These are phyloP conservation scores for Halictus quadricinctus DNA, from an alignment of 2,888 invertebrate species.

Conservation along the genomic window DNA sequence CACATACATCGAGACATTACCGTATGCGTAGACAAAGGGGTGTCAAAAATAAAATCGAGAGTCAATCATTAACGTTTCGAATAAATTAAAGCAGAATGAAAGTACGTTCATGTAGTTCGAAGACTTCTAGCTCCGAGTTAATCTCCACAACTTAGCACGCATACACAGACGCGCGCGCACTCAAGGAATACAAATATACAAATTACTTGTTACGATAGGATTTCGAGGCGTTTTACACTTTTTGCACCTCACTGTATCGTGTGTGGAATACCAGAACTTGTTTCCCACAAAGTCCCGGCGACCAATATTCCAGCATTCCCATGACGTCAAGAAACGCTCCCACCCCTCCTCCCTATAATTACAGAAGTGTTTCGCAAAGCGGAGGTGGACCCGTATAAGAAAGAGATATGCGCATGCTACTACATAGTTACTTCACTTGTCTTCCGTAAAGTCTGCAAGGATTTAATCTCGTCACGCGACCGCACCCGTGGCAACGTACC, in stretches of 20 bases:
- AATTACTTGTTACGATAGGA: background rate
- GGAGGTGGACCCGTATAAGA: constrained; percentile 58
- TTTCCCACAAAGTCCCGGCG: background rate
- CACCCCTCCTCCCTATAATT: background rate
- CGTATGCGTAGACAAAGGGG: too few species aligned
- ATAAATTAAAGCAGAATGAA: background rate
- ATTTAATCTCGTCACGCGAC: constrained; percentile 47
- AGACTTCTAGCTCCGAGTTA: background rate
- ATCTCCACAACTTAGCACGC: background rate
- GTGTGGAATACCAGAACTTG: constrained; percentile 38
- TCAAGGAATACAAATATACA: background rate
- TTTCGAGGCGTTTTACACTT: background rate
- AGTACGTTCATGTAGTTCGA: background rate
- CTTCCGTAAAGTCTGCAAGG: constrained; percentile 54
- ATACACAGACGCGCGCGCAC: background rate
- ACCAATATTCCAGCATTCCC: constrained; percentile 17
- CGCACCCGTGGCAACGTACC: background rate
- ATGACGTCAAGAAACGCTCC: constrained; percentile 1
- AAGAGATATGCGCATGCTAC: constrained; percentile 64
- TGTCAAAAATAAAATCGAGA: background rate
- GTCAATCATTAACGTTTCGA: background rate
- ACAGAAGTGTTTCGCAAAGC: constrained; percentile 47
- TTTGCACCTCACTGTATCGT: constrained; percentile 11
- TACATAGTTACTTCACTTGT: constrained; percentile 63
- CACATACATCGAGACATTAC: too few species aligned